Conservation (phyloP, 2,888 invertebrate genomes). For the Isoperla grammatica region DNA sequence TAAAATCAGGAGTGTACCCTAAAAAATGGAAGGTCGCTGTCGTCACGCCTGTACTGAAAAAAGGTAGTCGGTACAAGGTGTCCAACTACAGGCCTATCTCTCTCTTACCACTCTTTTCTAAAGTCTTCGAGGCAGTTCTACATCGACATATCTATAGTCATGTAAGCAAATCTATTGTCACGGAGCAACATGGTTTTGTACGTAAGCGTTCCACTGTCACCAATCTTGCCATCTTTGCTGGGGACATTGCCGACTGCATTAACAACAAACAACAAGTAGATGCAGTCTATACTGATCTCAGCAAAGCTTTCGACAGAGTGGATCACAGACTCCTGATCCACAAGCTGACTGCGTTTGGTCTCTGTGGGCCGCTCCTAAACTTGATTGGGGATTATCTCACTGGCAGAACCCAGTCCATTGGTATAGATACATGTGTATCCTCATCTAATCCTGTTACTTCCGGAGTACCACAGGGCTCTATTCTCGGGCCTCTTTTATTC, state of each 20-base stretch:
- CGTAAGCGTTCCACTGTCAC: not conserved
- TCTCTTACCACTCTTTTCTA: not conserved
- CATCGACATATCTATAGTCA: not conserved
- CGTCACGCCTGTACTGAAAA: conserved; percentile 6
- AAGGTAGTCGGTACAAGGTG: not conserved
- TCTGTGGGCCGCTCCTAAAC: not conserved
- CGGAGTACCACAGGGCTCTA: not conserved
- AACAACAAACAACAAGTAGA: not conserved
- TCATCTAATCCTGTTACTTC: not conserved
- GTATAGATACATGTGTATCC: not conserved
- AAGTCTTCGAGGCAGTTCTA: not conserved
- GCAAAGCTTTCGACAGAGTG: not conserved
- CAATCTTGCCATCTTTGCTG: not conserved
- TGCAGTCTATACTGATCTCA: not conserved
- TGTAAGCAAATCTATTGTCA: not conserved
- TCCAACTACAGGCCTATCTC: not conserved
- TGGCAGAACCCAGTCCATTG: not conserved
- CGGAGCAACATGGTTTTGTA: not conserved
- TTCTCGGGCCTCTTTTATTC: not conserved
- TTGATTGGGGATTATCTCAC: not conserved
- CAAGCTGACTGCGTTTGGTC: not conserved
- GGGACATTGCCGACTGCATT: not conserved
- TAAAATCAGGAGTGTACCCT: not conserved
- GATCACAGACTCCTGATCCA: not conserved
- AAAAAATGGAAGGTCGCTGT: not conserved